A percentile compares a stretch with the other conserved stretches of the same genome.
Conservation (phyloP, 2,888 invertebrate genomes). For the Drosophila paranaensis region DNA sequence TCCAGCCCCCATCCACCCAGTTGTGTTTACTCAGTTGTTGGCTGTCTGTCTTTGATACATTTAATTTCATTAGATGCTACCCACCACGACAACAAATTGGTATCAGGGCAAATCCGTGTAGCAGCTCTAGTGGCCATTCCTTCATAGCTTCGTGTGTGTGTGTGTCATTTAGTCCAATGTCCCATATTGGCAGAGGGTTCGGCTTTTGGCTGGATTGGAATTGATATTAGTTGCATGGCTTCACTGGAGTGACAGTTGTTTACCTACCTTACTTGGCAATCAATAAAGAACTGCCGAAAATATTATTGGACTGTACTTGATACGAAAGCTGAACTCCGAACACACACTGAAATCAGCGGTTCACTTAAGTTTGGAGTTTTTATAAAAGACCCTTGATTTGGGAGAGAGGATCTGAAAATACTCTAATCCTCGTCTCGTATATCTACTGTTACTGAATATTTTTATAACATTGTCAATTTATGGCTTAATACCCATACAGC, state of each 20-base stretch:
- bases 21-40: conserved; percentile 34
- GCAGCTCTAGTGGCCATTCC: conserved; percentile 5
- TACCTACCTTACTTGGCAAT: conserved; percentile 13
- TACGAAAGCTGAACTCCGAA: background rate
- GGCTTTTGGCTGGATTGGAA: conserved; percentile 5
- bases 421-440: background rate
- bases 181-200: conserved; percentile 19
- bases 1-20: background rate
- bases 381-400: background rate
- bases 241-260: conserved; percentile 13
- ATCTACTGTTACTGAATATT: too few species aligned
- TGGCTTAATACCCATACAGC: too few species aligned
- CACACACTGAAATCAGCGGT: background rate
- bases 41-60: conserved; percentile 60
- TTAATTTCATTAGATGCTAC: conserved; percentile 60
- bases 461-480: too few species aligned
- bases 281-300: conserved; percentile 9
- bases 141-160: background rate
- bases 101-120: conserved; percentile 12
- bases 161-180: conserved; percentile 31
- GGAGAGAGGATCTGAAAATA: background rate
- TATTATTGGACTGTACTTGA: conserved; percentile 2
- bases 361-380: too few species aligned
- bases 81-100: conserved; percentile 35
- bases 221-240: conserved; percentile 21